These are phyloP conservation scores for Dromococcyx pavoninus DNA, from an alignment of 2,797 vertebrate species.

Conservation along the genomic window DNA sequence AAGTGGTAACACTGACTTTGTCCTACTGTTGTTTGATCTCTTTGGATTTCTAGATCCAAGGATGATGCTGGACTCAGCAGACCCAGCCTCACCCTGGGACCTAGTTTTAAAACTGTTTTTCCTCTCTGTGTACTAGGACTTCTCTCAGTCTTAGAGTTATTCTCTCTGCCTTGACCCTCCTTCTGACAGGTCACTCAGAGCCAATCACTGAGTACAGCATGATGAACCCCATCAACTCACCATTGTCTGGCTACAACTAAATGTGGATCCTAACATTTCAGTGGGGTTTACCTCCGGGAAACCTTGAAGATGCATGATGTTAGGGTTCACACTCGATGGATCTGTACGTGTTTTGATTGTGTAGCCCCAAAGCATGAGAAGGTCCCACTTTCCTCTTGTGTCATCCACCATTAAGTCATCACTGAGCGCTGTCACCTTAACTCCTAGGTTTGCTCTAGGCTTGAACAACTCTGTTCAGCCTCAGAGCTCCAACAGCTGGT, in stretches of 20 bases:
- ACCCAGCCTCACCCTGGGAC: not conserved
- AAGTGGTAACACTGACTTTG: not conserved
- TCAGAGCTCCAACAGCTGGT: not conserved
- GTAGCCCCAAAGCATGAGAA: not conserved
- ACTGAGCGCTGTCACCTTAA: not conserved
- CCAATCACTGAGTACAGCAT: not conserved
- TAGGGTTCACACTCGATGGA: not conserved
- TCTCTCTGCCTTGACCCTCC: not conserved
- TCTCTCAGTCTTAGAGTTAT: not conserved
- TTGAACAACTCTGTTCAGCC: not conserved
- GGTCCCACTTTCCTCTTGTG: not conserved
- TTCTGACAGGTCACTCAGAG: not conserved
- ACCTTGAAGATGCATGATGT: not conserved
- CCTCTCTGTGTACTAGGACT: not conserved
- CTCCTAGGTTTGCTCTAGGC: not conserved
- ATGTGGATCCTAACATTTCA: not conserved
- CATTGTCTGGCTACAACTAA: not conserved
- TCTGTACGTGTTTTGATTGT: not conserved
- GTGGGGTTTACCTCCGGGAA: not conserved
- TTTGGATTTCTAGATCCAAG: not conserved
- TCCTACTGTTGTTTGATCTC: too few relatives aligned
- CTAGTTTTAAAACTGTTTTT: not conserved
- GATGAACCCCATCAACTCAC: not conserved
- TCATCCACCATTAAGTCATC: not conserved
- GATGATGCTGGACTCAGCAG: not conserved